phyloP scores from a whole-genome alignment of 2,888 invertebrate species.

The Drosophila flavopinicola region DNA sequence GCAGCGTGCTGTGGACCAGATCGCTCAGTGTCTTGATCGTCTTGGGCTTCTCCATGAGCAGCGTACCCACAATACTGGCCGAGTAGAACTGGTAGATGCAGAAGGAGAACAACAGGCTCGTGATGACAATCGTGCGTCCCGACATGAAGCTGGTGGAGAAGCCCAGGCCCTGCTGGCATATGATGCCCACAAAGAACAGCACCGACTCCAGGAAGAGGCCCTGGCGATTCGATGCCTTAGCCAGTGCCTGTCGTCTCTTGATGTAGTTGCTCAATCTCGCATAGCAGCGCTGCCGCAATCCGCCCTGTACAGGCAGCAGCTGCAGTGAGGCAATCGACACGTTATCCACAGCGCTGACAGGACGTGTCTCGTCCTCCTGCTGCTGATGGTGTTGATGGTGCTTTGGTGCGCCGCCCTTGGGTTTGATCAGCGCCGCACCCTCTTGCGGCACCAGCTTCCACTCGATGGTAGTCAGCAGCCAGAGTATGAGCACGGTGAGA shows the following conservation, averaged over 20 bases:
- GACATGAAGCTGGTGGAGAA: slow-evolving; percentile 84
- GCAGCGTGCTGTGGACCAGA: slow-evolving; percentile 86
- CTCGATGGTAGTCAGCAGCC: slow-evolving; percentile 70
- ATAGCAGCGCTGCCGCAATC: slow-evolving; percentile 48
- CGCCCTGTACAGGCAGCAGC: slow-evolving; percentile 25
- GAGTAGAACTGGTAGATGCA: slow-evolving; percentile 89
- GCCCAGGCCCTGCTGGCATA: slow-evolving; percentile 85
- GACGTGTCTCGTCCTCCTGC: neutral
- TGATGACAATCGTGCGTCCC: slow-evolving; percentile 86
- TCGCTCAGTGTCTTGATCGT: slow-evolving; percentile 87
- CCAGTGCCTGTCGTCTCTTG: slow-evolving; percentile 27
- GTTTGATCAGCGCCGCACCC: slow-evolving; percentile 62
- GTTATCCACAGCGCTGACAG: slow-evolving; percentile 2
- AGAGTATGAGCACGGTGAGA: slow-evolving; percentile 75
- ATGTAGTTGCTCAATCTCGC: slow-evolving; percentile 47
- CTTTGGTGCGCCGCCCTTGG: slow-evolving; percentile 65
- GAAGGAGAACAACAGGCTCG: slow-evolving; percentile 86
- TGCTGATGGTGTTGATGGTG: slow-evolving; percentile 7
- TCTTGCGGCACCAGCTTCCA: slow-evolving; percentile 58
- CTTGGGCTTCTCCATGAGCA: slow-evolving; percentile 87
- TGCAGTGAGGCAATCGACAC: slow-evolving; percentile 20
- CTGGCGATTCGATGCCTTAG: slow-evolving; percentile 48
- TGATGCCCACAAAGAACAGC: slow-evolving; percentile 84
- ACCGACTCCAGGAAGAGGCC: slow-evolving; percentile 80
- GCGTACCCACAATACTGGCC: slow-evolving; percentile 88